A percentile compares a stretch with the other conserved stretches of the same genome.
Evolutionary conservation across 2,113 vertebrate genomes (phyloP).

Genomic region (Lucifuga dentata): DNA sequence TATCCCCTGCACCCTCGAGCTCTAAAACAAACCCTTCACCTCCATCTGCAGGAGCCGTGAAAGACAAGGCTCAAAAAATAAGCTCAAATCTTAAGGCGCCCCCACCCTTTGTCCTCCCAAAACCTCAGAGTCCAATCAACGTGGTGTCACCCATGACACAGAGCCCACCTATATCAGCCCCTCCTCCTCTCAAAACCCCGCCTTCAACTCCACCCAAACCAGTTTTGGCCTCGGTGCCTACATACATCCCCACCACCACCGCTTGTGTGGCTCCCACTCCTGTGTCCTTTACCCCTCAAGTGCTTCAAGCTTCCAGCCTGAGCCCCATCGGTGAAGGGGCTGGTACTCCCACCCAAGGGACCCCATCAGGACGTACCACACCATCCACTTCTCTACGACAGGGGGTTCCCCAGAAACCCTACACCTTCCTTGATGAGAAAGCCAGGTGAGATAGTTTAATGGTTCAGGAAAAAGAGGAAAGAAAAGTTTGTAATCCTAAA

Average conservation of each 20-base stretch:
- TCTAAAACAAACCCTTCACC: neutral
- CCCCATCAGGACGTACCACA: slow-evolving; percentile 53
- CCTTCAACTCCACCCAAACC: slow-evolving; percentile 71
- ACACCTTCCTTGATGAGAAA: slow-evolving; percentile 95
- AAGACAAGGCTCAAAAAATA: neutral
- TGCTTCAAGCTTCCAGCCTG: slow-evolving; percentile 77
- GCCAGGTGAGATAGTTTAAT: slow-evolving; percentile 88
- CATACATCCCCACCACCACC: slow-evolving; percentile 56
- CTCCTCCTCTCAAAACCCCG: slow-evolving; percentile 48
- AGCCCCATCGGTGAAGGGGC: slow-evolving; percentile 76
- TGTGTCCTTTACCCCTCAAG: slow-evolving; percentile 69
- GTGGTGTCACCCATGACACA: slow-evolving; percentile 79
- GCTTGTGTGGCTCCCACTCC: slow-evolving; percentile 53
- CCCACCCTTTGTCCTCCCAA: slow-evolving; percentile 72
- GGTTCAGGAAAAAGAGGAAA: too few relatives aligned
- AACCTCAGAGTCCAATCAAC: slow-evolving; percentile 80
- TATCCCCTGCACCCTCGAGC: slow-evolving; percentile 5
- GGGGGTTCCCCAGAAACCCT: slow-evolving; percentile 94
- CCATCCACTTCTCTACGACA: slow-evolving; percentile 83
- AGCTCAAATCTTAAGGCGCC: slow-evolving; percentile 50
- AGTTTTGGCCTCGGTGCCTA: slow-evolving; percentile 55
- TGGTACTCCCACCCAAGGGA: slow-evolving; percentile 63
- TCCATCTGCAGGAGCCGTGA: neutral
- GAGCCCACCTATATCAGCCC: slow-evolving; percentile 44
- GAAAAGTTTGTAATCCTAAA: too few relatives aligned